A percentile compares a stretch with the other conserved stretches of the same genome.
phyloP scores from a whole-genome alignment of 35 echinoderm and acorn worm species.

The Patiria miniata region DNA sequence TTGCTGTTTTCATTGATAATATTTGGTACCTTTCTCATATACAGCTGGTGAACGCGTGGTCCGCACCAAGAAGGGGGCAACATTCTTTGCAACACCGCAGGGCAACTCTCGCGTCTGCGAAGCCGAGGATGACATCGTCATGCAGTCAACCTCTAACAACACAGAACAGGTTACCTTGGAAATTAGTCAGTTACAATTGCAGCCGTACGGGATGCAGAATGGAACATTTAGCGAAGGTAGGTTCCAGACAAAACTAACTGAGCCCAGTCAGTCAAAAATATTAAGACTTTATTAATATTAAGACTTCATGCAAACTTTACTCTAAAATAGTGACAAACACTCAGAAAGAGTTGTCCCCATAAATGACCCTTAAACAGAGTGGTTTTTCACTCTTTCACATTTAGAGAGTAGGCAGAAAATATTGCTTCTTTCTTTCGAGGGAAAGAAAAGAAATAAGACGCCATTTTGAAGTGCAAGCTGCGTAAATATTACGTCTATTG shows the following conservation, averaged over 20 bases:
- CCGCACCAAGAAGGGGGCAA: neutral
- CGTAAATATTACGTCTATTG: no score
- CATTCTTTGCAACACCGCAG: constrained; percentile 47
- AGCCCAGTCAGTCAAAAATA: neutral
- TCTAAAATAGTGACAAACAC: neutral
- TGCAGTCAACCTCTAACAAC: constrained; percentile 16
- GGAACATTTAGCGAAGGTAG: constrained; percentile 84
- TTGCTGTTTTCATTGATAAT: no score
- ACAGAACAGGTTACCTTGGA: constrained; percentile 59
- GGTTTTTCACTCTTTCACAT: no score
- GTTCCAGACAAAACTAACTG: neutral
- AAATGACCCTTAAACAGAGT: no score
- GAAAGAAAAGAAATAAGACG: no score
- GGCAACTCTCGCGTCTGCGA: constrained; percentile 54
- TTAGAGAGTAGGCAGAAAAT: no score
- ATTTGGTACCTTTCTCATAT: neutral
- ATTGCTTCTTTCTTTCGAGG: no score
- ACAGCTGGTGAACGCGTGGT: constrained; percentile 56
- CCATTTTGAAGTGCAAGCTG: no score
- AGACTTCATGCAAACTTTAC: neutral
- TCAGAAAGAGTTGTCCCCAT: no score
- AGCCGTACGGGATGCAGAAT: constrained; percentile 66
- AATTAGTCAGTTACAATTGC: constrained; percentile 71
- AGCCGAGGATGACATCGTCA: constrained; percentile 53
- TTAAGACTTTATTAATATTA: neutral